phyloP scores from a whole-genome alignment of 2,888 invertebrate genomes.

The Sarcophaga caerulescens region DNA sequence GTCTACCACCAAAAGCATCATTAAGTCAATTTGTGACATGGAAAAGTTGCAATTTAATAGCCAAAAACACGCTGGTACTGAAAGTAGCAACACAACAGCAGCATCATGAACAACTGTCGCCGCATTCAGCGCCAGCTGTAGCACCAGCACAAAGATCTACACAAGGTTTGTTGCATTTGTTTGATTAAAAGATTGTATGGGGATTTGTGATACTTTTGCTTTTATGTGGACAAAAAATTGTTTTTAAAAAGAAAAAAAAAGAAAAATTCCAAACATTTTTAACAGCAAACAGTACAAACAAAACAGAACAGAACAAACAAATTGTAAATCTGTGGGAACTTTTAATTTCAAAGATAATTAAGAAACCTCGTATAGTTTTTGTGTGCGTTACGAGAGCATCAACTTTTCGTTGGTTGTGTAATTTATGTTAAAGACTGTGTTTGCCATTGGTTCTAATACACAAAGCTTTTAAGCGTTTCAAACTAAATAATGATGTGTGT shows the following conservation, averaged over 20 bases:
- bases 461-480: no score
- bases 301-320: conserved; percentile 23
- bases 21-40: conserved; percentile 77
- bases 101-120: background rate
- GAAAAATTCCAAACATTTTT: background rate
- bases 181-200: conserved; percentile 46
- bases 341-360: conserved; percentile 64
- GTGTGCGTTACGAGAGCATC: background rate
- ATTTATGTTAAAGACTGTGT: background rate
- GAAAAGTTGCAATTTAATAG: conserved; percentile 75
- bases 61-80: conserved; percentile 60
- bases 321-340: conserved; percentile 53
- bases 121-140: background rate
- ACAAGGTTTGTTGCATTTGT: conserved; percentile 21
- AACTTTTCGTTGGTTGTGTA: no score
- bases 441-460: background rate
- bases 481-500: no score
- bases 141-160: conserved; percentile 21
- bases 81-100: background rate
- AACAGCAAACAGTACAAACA: conserved; percentile 9
- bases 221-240: background rate
- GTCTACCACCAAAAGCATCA: conserved; percentile 71
- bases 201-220: conserved; percentile 29
- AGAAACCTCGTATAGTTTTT: conserved; percentile 39
- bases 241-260: background rate